Base-by-base conservation (phyloP, 2,113 vertebrate genomes). In the Chaenogobius annularis region DNA sequence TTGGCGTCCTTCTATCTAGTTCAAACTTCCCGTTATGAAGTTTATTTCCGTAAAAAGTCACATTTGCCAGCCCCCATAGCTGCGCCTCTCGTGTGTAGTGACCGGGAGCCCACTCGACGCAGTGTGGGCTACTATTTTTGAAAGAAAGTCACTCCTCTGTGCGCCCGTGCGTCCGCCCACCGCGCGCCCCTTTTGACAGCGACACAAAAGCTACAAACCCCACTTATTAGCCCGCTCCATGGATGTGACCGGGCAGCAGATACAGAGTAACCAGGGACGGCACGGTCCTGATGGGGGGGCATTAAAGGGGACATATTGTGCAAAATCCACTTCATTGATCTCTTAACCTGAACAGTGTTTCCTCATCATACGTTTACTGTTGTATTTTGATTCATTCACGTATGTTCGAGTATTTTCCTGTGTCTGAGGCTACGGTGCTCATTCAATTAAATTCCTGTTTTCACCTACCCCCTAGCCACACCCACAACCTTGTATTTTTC, bases 111-210 rank as follows among this genome's bases (percentile, higher is more conserved):
- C 69, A 66, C 20, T 65, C 37, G 66, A 50, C 73, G 73, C 73
- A 75, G 68, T 58, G 66, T 62, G 23, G 40, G 64, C n/a, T 44
- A 84, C 76, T 81, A 68, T 81, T 80, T 87, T 83, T 79, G 78
- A 87, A 82, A 77, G 75, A 82, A 78, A 89, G 86, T 87, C 86
- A 82, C 87, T 87, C 86, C 85, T 82, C 83, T 78, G 66, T 3
- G 58, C 26, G 58, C 58, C 14, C 58, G 58, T 35, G 35, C 74
- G 75, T 63, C 68, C 50, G 72, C 54, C 69, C 81, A 23, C 46
- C 55, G 69, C 77, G 56, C 76, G 68, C 72, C 70, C 72, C 58
- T 31, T 63, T 11, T 22, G 52, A 68, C 59, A 66, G 55, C 23
- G 11, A 66, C 44, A 46, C 47, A 22, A 58, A 72, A 55, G 58